Base-by-base conservation (phyloP, 1,140 invertebrate species). In the Pygmarrhopalites habei region DNA sequence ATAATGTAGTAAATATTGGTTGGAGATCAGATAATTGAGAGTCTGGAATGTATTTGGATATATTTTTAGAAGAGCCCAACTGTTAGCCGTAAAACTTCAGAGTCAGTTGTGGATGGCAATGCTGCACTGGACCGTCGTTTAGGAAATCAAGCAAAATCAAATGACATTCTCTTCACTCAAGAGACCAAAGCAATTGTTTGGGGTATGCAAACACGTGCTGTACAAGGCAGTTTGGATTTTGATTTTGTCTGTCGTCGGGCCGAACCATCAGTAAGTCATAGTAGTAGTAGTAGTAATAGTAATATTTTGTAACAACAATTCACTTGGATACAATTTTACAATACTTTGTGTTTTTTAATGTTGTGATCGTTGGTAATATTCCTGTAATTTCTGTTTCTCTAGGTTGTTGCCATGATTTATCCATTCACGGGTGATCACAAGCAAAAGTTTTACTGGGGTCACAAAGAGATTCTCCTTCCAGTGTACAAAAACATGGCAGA, bases 401-500 rank as follows among this genome's bases (percentile, higher is more conserved):
- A 35, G 85, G 63, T 99, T 1, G 93, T 91, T 3, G 95, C 95
- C 29, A 90, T 98, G 73, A 92, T 98, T 15, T 99, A 99, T 79
- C 97, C 97, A 2, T 98, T 95, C 75, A 97, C 94, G 3, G 96
- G 95, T 1, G 95, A 99, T 79, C 95, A 99, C 75, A 97, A 97
- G 73, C 94, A 97, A 76, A 99, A 99, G 77, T 99, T 95, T 79
- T 99, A 99, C 74, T 99, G 95, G 89, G 97, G 96, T 1, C 95
- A 99, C 77, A 98, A 98, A 74, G 96, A 99, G 77, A 87, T 97
- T 46, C 83, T 97, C 7, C 87, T 97, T 74, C 88, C 82, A 78
- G 94, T 98, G 1, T 99, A 98, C 78, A 97, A 96, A 73, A 92
- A 91, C 74, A 96, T 99, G 92, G 86, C 84, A 68, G 93, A 97